Base-by-base conservation (phyloP, 2,113 vertebrate genomes). In the Eulacestoma nigropectus region DNA sequence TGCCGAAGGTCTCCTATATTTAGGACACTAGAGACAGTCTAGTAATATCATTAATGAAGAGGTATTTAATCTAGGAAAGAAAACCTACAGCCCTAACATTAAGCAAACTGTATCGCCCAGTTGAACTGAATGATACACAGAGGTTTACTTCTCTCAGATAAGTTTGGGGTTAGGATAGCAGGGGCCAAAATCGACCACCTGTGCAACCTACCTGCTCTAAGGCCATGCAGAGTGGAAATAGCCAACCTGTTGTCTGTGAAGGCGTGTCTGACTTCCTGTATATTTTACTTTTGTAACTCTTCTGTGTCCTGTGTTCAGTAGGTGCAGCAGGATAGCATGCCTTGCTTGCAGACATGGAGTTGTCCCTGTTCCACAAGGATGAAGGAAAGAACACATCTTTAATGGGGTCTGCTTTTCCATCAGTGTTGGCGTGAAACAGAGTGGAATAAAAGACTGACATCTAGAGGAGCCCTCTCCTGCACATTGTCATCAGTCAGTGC, bases 181-280 rank as follows among this genome's bases (percentile, higher is more conserved):
- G 22, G 20, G 49, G 11, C 39, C 53, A 79, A 68, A 84, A 83
- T 16, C 30, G 14, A 42, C 32, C 33, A 57, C 7, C 10, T 42
- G 12, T 56, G 30, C 35, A 78, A 13, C 27, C 42, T 26, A 12
- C 42, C 79, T 42, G 30, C 32, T 75, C 23, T 39, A 6, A 30
- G 56, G 67, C 2, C 4, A 30, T 18, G 21, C 72, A 4, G 68
- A 74, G 44, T 41, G n/a, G 46, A 76, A 83, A 39, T 0, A 53
- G 59, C 13, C 37, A 46, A 9, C 1, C 0, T 17, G 6, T 52
- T 33, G 11, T 44, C 46, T 62, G 20, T 30, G 39, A 52, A 37
- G 23, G 11, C 49, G 33, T 49, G 16, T 74, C 67, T 22, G 39
- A 39, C 2, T 0, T 68, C 14, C 19, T 29, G 20, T 23, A 0